Percentiles rank a stretch among this genome's conserved stretches.
Evolutionary conservation across 2,113 vertebrate genomes (phyloP).

Genomic region (Opisthocomus hoazin): DNA sequence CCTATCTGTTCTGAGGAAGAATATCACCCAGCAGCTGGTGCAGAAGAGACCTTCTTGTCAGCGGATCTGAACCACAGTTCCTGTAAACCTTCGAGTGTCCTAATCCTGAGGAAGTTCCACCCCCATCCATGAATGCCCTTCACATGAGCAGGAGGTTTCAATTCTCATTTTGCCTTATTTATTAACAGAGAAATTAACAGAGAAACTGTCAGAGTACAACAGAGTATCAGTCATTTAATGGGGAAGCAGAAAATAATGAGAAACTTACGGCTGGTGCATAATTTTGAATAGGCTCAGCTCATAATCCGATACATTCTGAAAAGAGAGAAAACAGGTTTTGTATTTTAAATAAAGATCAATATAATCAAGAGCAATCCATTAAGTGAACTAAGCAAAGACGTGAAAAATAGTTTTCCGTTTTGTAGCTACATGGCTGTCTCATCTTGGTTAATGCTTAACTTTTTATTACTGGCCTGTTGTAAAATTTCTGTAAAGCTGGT

Average conservation of each 20-base stretch:
- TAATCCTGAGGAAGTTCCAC: background rate
- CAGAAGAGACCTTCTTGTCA: background rate
- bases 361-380: background rate
- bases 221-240: background rate
- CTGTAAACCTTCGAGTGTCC: background rate
- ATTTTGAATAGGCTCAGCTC: constrained; percentile 78
- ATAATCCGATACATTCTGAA: constrained; percentile 72
- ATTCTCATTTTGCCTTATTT: background rate
- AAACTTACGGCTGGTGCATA: constrained; percentile 80
- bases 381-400: background rate
- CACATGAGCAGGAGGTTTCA: background rate
- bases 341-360: background rate
- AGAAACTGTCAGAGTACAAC: background rate
- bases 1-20: background rate
- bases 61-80: background rate
- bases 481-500: constrained; percentile 4
- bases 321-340: constrained; percentile 14
- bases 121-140: background rate
- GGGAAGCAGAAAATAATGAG: background rate
- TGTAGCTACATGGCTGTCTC: background rate
- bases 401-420: background rate
- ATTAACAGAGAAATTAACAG: background rate
- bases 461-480: background rate
- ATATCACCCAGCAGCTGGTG: background rate
- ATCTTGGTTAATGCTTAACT: constrained; percentile 57